Evolutionary conservation across 2,888 invertebrate genomes (phyloP).

Genomic region (Macrophya alboannulata): DNA sequence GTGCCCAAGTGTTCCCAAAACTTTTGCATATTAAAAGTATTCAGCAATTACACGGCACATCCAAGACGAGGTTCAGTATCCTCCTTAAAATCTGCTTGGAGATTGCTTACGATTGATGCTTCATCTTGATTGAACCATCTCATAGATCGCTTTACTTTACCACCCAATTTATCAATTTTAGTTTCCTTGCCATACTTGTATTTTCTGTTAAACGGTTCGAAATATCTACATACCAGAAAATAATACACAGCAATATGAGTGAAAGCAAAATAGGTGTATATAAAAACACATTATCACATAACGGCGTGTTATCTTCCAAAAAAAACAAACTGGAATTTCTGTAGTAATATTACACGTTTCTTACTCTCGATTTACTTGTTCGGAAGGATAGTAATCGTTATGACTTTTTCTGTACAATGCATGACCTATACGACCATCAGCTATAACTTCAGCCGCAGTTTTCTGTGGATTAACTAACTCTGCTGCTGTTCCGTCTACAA

Average conservation of each 20-base stretch:
- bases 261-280: background rate
- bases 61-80: constrained; percentile 58
- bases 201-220: constrained; percentile 62
- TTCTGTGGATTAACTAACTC: constrained; percentile 79
- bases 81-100: constrained; percentile 65
- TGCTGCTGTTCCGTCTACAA: constrained; percentile 71
- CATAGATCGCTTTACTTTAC: constrained; percentile 63
- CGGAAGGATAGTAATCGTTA: constrained; percentile 80
- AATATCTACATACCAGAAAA: constrained; percentile 64
- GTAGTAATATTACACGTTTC: background rate
- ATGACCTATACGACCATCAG: constrained; percentile 70
- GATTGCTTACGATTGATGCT: constrained; percentile 61
- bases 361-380: constrained; percentile 78
- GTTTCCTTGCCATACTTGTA: constrained; percentile 63
- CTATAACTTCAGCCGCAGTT: constrained; percentile 75
- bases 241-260: background rate
- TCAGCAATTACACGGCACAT: constrained; percentile 15
- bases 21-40: background rate
- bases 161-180: constrained; percentile 58
- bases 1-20: background rate
- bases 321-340: constrained; percentile 2
- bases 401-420: constrained; percentile 81
- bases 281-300: background rate
- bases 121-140: constrained; percentile 64
- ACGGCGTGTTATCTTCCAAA: background rate